phyloP scores from a whole-genome alignment of 2,113 vertebrate species.

The Gavialis gangeticus region DNA sequence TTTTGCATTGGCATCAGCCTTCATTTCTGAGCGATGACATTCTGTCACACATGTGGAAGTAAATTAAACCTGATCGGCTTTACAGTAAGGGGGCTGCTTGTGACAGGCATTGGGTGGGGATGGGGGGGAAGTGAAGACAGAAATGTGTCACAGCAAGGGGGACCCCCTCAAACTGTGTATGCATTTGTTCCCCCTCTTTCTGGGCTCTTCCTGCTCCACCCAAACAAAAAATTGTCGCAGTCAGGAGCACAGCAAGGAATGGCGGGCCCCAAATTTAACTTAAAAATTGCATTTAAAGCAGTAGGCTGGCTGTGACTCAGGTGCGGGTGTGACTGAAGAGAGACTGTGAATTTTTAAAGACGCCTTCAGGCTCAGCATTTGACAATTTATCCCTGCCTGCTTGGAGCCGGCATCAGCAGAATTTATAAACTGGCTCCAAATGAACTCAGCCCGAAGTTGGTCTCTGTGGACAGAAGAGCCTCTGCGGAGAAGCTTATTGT shows the following conservation, averaged over 20 bases:
- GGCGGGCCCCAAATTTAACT: conserved; percentile 10
- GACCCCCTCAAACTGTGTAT: background rate
- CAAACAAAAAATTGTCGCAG: background rate
- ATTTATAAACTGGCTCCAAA: background rate
- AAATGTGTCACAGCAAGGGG: background rate
- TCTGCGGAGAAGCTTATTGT: background rate
- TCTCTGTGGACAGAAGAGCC: background rate
- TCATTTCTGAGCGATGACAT: background rate
- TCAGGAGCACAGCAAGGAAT: background rate
- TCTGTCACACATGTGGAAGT: background rate
- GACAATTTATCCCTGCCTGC: conserved; percentile 41
- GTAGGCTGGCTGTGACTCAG: conserved; percentile 27
- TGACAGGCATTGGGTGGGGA: background rate
- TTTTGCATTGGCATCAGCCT: conserved; percentile 28
- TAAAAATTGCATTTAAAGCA: conserved; percentile 43
- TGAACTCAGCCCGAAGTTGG: background rate
- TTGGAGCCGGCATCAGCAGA: background rate
- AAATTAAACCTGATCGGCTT: conserved; percentile 8
- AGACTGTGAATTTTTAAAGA: background rate
- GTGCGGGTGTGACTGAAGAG: background rate
- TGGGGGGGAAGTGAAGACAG: background rate
- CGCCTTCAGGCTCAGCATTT: conserved; percentile 26
- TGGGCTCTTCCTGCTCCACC: conserved; percentile 11
- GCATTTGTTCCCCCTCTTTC: background rate
- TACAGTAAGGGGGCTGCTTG: background rate